Conservation (phyloP, 2,888 invertebrate species). For the Scelioninae gen. 1 region DNA sequence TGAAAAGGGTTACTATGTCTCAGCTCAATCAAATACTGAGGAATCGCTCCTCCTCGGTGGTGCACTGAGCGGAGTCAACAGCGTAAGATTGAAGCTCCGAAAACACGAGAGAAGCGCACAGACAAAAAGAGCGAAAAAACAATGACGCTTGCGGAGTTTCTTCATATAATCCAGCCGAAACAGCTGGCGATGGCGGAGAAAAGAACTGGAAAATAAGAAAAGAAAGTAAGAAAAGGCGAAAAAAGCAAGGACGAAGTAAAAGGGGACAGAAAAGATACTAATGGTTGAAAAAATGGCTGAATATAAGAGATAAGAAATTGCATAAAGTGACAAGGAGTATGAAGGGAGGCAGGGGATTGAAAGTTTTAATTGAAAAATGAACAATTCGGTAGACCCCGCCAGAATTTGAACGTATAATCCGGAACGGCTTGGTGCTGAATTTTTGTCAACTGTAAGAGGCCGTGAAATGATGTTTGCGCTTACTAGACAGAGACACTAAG, state of each 20-base stretch:
- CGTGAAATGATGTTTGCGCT: not conserved
- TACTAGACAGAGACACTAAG: not conserved
- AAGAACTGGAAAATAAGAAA: conserved; percentile 11
- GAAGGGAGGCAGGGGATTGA: too few relatives aligned
- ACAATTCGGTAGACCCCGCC: too few relatives aligned
- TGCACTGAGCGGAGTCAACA: conserved; percentile 40
- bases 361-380: conserved; percentile 32
- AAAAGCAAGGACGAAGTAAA: conserved; percentile 33
- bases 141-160: conserved; percentile 42
- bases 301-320: conserved; percentile 19
- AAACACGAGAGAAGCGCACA: conserved; percentile 11
- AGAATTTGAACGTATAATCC: too few relatives aligned
- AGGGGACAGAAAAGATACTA: not conserved
- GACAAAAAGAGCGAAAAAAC: conserved; percentile 41
- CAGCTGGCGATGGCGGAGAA: conserved; percentile 4
- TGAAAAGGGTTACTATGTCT: conserved; percentile 37
- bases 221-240: conserved; percentile 5
- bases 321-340: too few relatives aligned
- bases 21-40: conserved; percentile 17
- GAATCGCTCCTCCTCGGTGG: conserved; percentile 29
- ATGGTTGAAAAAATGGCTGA: conserved; percentile 20
- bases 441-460: too few relatives aligned
- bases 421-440: too few relatives aligned
- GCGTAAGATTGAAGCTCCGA: conserved; percentile 36
- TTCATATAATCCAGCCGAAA: conserved; percentile 23